Evolutionary conservation across 2,888 invertebrate genomes (phyloP).

Genomic region (Psococerastis gibbosa): DNA sequence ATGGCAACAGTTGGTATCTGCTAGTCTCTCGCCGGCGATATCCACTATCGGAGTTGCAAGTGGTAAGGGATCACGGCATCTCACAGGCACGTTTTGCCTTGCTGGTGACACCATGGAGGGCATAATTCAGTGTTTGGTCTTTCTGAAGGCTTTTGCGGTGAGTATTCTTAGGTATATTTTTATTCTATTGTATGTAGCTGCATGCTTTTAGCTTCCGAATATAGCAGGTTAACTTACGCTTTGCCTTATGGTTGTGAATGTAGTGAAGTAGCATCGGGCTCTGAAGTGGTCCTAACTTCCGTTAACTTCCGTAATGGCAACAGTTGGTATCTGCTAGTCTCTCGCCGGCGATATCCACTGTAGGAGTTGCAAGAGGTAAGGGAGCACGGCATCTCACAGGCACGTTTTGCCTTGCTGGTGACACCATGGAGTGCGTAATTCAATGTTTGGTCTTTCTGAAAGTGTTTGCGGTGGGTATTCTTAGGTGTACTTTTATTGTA

Average conservation of each 20-base stretch:
- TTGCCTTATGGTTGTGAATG: no score
- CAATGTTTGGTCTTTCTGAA: slow-evolving; percentile 84
- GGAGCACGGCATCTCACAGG: slow-evolving; percentile 62
- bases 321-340: slow-evolving; percentile 53
- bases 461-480: slow-evolving; percentile 85
- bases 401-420: slow-evolving; percentile 74
- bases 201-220: no score
- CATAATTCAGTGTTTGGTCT: slow-evolving; percentile 80
- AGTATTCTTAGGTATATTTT: no score
- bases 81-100: slow-evolving; percentile 74
- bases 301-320: neutral
- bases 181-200: no score
- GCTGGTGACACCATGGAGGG: slow-evolving; percentile 87
- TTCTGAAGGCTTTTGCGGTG: slow-evolving; percentile 85
- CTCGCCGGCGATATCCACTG: slow-evolving; percentile 35
- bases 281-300: neutral
- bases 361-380: slow-evolving; percentile 50
- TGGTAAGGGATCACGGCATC: slow-evolving; percentile 53
- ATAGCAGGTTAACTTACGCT: no score
- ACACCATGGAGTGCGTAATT: slow-evolving; percentile 86
- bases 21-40: slow-evolving; percentile 47
- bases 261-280: neutral
- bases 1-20: slow-evolving; percentile 38
- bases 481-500: no score
- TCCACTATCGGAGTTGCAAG: slow-evolving; percentile 36